Evolutionary conservation across 2,888 invertebrate species (phyloP).

Genomic region (Sminthurides aquaticus): DNA sequence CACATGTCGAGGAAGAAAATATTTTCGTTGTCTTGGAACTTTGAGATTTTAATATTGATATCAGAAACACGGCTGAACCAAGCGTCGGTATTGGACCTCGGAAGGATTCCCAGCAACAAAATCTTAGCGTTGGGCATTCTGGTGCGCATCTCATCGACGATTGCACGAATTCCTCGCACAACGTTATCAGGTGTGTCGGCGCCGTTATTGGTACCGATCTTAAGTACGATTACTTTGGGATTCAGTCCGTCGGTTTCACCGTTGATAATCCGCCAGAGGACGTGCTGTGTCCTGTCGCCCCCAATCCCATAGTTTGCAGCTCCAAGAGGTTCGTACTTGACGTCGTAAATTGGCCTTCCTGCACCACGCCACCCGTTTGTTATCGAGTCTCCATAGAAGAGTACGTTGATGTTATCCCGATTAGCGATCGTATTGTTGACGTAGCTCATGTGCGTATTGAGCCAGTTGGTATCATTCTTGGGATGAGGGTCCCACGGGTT

Average conservation of each 20-base stretch:
- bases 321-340: conserved; percentile 14
- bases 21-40: conserved; percentile 29
- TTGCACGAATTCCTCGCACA: conserved; percentile 16
- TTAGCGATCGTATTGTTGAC: conserved; percentile 11
- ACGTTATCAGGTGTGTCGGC: conserved; percentile 9
- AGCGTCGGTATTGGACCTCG: not conserved
- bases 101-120: conserved; percentile 26
- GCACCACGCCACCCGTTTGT: conserved; percentile 19
- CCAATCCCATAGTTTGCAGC: conserved; percentile 23
- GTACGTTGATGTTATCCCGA: conserved; percentile 14
- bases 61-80: conserved; percentile 8
- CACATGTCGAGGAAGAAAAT: conserved; percentile 37
- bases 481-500: conserved; percentile 16
- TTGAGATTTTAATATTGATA: conserved; percentile 20
- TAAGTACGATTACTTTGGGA: conserved; percentile 22
- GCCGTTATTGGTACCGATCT: conserved; percentile 18
- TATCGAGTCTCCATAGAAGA: conserved; percentile 25
- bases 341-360: conserved; percentile 10
- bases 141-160: conserved; percentile 11
- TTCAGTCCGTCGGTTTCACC: conserved; percentile 7
- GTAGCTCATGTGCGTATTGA: conserved; percentile 7
- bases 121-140: conserved; percentile 27
- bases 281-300: conserved; percentile 18
- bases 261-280: conserved; percentile 15
- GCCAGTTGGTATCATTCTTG: conserved; percentile 9